A percentile compares a stretch with the other conserved stretches of the same genome.
phyloP scores from a whole-genome alignment of 1,140 invertebrate species.

The Venustaconcha ellipsiformis region DNA sequence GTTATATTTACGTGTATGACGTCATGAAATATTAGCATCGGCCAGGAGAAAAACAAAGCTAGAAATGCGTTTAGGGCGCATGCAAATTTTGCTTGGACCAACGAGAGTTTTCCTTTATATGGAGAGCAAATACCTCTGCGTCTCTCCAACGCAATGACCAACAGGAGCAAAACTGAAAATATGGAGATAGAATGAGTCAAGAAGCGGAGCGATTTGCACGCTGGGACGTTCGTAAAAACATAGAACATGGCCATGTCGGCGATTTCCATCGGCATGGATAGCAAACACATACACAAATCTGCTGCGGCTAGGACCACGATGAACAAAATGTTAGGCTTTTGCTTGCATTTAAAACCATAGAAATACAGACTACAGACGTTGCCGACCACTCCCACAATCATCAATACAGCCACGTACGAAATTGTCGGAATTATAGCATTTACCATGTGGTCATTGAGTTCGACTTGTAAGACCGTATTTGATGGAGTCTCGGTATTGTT shows the following conservation, averaged over 20 bases:
- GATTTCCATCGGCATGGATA: conserved; percentile 49
- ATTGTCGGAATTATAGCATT: conserved; percentile 28
- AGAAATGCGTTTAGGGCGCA: conserved; percentile 8
- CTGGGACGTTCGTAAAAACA: conserved; percentile 28
- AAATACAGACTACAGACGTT: conserved; percentile 37
- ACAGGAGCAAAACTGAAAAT: conserved; percentile 36
- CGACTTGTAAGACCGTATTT: neutral
- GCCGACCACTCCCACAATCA: conserved; percentile 30
- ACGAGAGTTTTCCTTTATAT: conserved; percentile 27
- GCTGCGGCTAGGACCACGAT: conserved; percentile 44
- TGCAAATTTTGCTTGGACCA: conserved; percentile 17
- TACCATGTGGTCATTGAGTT: conserved; percentile 32
- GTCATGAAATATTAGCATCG: conserved; percentile 14
- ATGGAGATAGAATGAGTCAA: conserved; percentile 30
- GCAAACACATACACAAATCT: conserved; percentile 38
- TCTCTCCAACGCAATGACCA: conserved; percentile 44
- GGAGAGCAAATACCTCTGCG: conserved; percentile 44
- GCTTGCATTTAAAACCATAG: conserved; percentile 25
- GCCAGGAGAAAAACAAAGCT: conserved; percentile 20
- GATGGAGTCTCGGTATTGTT: neutral
- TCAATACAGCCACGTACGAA: conserved; percentile 31
- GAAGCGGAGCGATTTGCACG: conserved; percentile 38
- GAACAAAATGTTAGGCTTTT: conserved; percentile 34
- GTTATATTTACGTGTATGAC: conserved; percentile 13
- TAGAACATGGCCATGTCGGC: conserved; percentile 37